Conservation (phyloP, 1,140 invertebrate species). For the Penaeus japonicus region DNA sequence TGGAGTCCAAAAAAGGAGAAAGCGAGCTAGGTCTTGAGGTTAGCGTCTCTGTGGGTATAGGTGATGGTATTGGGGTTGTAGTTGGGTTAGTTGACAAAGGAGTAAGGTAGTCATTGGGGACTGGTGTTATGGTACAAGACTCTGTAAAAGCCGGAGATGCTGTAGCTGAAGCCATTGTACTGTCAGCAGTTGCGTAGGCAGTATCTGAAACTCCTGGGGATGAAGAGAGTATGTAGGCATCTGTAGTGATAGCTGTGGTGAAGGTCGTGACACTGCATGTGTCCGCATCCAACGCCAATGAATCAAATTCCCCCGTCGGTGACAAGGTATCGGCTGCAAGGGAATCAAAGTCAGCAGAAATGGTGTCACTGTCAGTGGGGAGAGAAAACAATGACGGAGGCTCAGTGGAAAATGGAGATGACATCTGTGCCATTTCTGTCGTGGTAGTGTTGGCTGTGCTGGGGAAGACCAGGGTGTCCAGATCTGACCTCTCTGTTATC, state of each 20-base stretch:
- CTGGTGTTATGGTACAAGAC: conserved; percentile 53
- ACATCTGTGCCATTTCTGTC: conserved; percentile 23
- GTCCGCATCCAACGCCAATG: not conserved
- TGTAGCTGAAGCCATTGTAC: conserved; percentile 41
- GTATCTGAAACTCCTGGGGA: conserved; percentile 21
- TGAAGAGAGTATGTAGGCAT: not conserved
- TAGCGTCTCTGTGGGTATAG: conserved; percentile 24
- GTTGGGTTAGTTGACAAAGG: conserved; percentile 38
- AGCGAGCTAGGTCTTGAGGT: not conserved
- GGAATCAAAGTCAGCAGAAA: conserved; percentile 49
- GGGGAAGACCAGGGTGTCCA: not conserved
- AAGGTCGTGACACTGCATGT: not conserved
- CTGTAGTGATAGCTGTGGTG: not conserved
- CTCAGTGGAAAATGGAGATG: conserved; percentile 52
- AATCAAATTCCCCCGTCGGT: conserved; percentile 15
- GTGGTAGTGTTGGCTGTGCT: conserved; percentile 20
- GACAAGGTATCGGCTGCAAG: conserved; percentile 46
- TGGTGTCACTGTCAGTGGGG: conserved; percentile 48
- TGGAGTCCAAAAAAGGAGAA: conserved; percentile 20
- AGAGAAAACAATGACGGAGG: conserved; percentile 50
- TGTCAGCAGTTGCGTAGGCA: conserved; percentile 43
- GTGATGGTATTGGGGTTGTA: conserved; percentile 28
- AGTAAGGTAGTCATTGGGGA: conserved; percentile 41
- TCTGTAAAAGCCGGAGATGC: conserved; percentile 43
- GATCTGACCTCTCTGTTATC: not conserved